Evolutionary conservation across 2,888 invertebrate species (phyloP), one percentile per base, ranked within the genome.

Genomic region (Trichopria drosophilae): DNA sequence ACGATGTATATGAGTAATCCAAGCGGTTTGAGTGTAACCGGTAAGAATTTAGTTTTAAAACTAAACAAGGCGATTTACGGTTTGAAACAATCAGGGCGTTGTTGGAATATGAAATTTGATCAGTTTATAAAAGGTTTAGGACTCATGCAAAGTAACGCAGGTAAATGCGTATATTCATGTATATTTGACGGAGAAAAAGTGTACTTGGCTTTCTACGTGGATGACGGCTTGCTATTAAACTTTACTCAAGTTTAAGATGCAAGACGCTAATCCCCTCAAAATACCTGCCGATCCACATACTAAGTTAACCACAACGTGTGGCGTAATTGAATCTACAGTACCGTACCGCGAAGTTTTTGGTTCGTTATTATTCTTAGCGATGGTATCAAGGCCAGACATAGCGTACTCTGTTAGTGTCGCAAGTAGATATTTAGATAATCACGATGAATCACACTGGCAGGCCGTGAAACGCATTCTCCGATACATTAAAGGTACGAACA

Each of bases 401-500:
- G 19, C 29, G 7, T 49, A 26, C 20, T 35, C 45, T 2, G 51
- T 55, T 4, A 44, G 44, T 2, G 12, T 46, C 5, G 51, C 24
- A 12, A 55, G 52, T 36, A 42, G 50, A 9, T 53, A 44, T 18
- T 13, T 52, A 12, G 52, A 54, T 20, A 49, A 51, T 9, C 36
- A 13, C n/a, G n/a, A n/a, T n/a, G n/a, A n/a, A n/a, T n/a, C n/a
- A n/a, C n/a, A n/a, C n/a, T n/a, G n/a, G n/a, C n/a, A n/a, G n/a
- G 53, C 51, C 0, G 47, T 57, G 5, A 57, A 53, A 15, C 34
- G 51, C 13, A 56, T 56, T 7, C 32, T 50, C 20, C 48, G 40
- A 9, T 50, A 50, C 22, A 10, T 56, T 6, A 56, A 50, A 29
- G 50, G 50, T 24, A 51, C 56, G n/a, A n/a, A n/a, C n/a, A n/a